These are phyloP conservation scores for Anodontia alba DNA, from an alignment of 2,888 invertebrate genomes.

Conservation along the genomic window DNA sequence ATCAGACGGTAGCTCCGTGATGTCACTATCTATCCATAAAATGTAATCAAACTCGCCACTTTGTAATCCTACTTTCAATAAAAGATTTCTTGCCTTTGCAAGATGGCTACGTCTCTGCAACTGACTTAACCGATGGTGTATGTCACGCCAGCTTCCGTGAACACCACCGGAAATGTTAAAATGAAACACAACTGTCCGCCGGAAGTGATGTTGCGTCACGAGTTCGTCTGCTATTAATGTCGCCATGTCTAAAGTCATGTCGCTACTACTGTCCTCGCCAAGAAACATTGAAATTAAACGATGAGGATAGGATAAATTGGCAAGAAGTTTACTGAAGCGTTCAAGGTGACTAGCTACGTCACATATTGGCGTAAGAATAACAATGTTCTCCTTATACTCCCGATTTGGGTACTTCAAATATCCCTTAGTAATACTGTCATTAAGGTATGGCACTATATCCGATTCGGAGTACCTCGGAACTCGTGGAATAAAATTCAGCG, in stretches of 20 bases:
- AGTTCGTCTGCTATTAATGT: conserved; percentile 63
- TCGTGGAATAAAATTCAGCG: conserved; percentile 61
- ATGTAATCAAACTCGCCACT: conserved; percentile 70
- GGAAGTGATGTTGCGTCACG: conserved; percentile 64
- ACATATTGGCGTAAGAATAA: conserved; percentile 80
- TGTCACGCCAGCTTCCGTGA: conserved; percentile 64
- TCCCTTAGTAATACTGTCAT: conserved; percentile 49
- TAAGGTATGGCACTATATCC: conserved; percentile 65
- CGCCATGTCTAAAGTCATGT: conserved; percentile 72
- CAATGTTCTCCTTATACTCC: conserved; percentile 61
- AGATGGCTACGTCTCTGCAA: conserved; percentile 74
- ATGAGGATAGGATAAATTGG: conserved; percentile 78
- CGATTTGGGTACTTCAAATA: conserved; percentile 52
- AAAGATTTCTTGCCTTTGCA: conserved; percentile 76
- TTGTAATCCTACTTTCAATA: conserved; percentile 70
- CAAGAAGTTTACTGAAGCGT: conserved; percentile 69
- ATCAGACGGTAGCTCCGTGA: conserved; percentile 72
- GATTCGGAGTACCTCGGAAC: conserved; percentile 68
- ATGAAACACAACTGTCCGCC: conserved; percentile 67
- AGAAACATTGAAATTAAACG: conserved; percentile 76
- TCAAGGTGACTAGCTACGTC: conserved; percentile 71
- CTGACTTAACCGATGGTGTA: conserved; percentile 72
- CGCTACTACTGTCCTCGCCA: conserved; percentile 81
- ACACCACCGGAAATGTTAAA: conserved; percentile 69
- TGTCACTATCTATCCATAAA: conserved; percentile 82